phyloP scores from a whole-genome alignment of 2,797 vertebrate genomes.

The Catostomus latipinnis region DNA sequence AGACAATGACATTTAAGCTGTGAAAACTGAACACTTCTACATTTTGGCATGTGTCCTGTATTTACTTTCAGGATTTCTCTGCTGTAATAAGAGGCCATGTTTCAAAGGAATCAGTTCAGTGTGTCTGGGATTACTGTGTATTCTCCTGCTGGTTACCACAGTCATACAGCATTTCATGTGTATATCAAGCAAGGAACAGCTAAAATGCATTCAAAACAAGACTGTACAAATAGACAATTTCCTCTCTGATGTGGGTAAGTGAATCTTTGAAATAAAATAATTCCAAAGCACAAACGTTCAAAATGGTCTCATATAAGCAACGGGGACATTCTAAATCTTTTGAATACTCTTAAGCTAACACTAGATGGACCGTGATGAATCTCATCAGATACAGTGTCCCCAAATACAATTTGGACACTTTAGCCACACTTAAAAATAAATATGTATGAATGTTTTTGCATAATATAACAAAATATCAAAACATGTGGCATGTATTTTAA shows the following conservation, averaged over 20 bases:
- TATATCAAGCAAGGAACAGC: background rate
- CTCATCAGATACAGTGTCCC: no score
- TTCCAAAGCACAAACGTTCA: no score
- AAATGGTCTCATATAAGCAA: no score
- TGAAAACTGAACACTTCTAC: no score
- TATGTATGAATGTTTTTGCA: no score
- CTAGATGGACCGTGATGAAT: background rate
- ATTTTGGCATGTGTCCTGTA: background rate
- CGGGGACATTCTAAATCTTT: no score
- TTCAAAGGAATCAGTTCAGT: background rate
- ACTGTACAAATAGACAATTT: background rate
- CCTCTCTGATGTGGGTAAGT: background rate
- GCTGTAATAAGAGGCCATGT: background rate
- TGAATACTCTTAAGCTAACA: no score
- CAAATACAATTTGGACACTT: background rate
- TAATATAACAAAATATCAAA: no score
- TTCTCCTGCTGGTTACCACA: background rate
- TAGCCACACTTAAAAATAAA: background rate
- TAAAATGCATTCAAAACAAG: background rate
- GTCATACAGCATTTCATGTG: background rate
- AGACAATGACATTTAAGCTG: no score
- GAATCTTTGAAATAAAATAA: no score
- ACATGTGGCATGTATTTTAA: no score
- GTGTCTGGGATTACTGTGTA: slow-evolving; percentile 2
- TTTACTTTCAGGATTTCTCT: background rate